phyloP scores from a whole-genome alignment of 2,113 vertebrate genomes.

The Zosterops borbonicus region DNA sequence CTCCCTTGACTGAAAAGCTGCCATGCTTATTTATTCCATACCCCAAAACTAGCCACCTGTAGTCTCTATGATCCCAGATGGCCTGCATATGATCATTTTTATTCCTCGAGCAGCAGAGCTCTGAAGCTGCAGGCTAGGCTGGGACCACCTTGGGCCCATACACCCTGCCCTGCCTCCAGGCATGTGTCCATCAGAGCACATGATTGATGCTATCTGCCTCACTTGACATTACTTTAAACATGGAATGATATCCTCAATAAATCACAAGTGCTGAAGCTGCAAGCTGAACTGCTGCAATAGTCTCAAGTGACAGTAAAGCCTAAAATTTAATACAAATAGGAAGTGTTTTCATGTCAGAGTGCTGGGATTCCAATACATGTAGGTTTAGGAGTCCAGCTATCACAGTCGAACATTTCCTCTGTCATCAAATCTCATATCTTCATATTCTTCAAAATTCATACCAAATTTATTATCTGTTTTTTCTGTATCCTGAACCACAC shows the following conservation, averaged over 20 bases:
- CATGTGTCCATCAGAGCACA: not conserved
- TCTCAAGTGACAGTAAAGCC: not conserved
- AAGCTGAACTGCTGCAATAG: not conserved
- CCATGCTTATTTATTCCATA: not conserved
- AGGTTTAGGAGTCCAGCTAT: not conserved
- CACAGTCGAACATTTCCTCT: not conserved
- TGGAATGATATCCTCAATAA: not conserved
- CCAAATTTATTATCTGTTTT: rapidly evolving
- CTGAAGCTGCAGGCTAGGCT: not conserved
- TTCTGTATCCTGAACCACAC: not conserved
- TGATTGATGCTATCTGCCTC: not conserved
- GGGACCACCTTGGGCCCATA: not conserved
- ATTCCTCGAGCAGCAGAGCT: rapidly evolving
- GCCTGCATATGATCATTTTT: not conserved
- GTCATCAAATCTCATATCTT: not conserved
- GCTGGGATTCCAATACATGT: not conserved
- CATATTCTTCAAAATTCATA: not conserved
- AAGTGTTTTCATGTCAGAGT: not conserved
- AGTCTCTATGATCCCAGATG: not conserved
- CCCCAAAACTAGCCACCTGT: not conserved
- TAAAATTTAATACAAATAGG: not conserved
- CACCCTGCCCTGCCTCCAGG: not conserved
- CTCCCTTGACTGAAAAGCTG: not conserved
- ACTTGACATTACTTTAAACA: not conserved
- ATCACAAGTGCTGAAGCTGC: not conserved